These are phyloP conservation scores for Leptopilina syphax DNA, from an alignment of 2,888 invertebrate species.

Conservation along the genomic window DNA sequence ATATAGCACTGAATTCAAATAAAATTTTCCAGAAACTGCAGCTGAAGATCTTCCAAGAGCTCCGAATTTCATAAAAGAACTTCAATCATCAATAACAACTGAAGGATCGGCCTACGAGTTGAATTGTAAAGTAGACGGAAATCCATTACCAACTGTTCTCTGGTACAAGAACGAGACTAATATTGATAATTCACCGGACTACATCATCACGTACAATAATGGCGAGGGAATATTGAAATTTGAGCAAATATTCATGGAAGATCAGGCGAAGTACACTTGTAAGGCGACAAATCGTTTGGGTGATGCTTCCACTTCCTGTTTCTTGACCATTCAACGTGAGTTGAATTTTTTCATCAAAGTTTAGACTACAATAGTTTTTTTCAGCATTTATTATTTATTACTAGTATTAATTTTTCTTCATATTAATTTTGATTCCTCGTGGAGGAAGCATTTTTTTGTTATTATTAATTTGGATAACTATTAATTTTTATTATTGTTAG, in stretches of 20 bases:
- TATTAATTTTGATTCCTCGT: too few relatives aligned
- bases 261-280: conserved; percentile 85
- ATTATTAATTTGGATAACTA: too few relatives aligned
- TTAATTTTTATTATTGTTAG: too few relatives aligned
- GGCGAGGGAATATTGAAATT: conserved; percentile 87
- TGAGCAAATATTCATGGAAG: conserved; percentile 82
- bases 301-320: conserved; percentile 82
- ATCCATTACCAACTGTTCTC: conserved; percentile 88
- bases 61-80: conserved; percentile 83
- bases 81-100: conserved; percentile 81
- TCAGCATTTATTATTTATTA: too few relatives aligned
- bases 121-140: conserved; percentile 84
- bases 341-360: neutral
- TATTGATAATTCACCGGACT: conserved; percentile 85
- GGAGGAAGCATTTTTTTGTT: too few relatives aligned
- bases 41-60: conserved; percentile 82
- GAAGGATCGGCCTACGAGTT: conserved; percentile 84
- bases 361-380: neutral
- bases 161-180: conserved; percentile 87
- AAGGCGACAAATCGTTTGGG: conserved; percentile 84
- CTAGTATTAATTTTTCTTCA: too few relatives aligned
- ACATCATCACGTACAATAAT: conserved; percentile 88
- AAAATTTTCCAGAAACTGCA: conserved; percentile 78
- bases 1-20: neutral
- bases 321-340: conserved; percentile 80